Evolutionary conservation across 2,888 invertebrate genomes (phyloP).

Genomic region (Drosophila siamana): DNA sequence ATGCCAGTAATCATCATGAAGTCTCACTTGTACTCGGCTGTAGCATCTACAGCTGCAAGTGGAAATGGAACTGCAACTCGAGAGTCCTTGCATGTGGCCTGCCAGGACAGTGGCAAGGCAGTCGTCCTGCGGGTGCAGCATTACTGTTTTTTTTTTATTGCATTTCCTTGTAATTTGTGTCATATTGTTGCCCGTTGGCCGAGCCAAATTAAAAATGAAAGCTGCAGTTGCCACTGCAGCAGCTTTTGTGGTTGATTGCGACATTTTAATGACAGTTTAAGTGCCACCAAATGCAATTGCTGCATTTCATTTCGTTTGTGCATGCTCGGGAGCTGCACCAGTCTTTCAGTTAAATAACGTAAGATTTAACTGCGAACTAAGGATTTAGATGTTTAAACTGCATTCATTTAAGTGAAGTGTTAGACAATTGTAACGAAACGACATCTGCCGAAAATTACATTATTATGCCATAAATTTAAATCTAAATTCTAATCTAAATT

Average conservation of each 20-base stretch:
- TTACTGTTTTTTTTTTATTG: slow-evolving; percentile 56
- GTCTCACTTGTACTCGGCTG: slow-evolving; percentile 9
- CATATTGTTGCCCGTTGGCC: slow-evolving; percentile 71
- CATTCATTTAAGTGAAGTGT: no score
- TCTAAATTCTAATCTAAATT: no score
- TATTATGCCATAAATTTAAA: no score
- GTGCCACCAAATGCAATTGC: slow-evolving; percentile 61
- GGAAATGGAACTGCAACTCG: slow-evolving; percentile 9
- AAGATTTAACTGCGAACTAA: background rate
- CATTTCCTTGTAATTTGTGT: slow-evolving; percentile 76
- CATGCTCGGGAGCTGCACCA: background rate
- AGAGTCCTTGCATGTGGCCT: slow-evolving; percentile 24
- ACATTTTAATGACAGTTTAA: slow-evolving; percentile 70
- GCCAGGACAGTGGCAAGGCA: background rate
- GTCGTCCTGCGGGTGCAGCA: slow-evolving; percentile 40
- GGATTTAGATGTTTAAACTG: background rate
- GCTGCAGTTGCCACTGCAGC: slow-evolving; percentile 44
- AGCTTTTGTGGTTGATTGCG: slow-evolving; percentile 57
- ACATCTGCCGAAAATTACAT: no score
- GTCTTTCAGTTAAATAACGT: background rate
- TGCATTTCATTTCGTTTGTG: slow-evolving; percentile 38
- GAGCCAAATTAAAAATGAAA: slow-evolving; percentile 64
- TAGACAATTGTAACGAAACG: no score
- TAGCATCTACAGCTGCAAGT: slow-evolving; percentile 3
- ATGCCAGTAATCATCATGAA: slow-evolving; percentile 68